These are phyloP conservation scores for Protaetia brevitarsis DNA, from an alignment of 1,140 invertebrate species.

Conservation along the genomic window DNA sequence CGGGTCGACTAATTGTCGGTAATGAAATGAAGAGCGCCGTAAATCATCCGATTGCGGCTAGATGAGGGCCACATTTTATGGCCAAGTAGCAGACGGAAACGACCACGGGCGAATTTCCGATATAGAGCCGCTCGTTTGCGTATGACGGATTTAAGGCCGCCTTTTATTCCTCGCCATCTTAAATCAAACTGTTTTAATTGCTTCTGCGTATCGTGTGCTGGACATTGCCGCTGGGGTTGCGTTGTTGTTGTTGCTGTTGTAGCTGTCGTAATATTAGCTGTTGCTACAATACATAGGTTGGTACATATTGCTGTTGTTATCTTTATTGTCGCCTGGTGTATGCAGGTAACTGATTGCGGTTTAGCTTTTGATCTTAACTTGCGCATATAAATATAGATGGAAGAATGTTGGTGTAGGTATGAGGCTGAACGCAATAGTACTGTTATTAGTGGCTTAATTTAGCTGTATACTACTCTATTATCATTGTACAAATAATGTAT, in stretches of 20 bases:
- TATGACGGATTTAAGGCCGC: conserved; percentile 21
- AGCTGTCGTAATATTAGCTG: neutral
- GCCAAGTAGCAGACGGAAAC: conserved; percentile 20
- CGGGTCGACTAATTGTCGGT: conserved; percentile 11
- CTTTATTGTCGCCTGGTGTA: no score
- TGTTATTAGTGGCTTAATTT: no score
- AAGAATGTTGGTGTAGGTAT: no score
- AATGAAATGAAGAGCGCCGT: conserved; percentile 20
- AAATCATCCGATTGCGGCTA: conserved; percentile 16
- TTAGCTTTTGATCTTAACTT: no score
- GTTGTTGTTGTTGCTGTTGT: neutral
- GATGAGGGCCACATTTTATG: conserved; percentile 13
- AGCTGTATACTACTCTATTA: no score
- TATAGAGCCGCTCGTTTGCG: conserved; percentile 15
- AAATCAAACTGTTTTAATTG: conserved; percentile 22
- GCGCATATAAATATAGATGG: no score
- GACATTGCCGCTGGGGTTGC: neutral
- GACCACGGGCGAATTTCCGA: conserved; percentile 15
- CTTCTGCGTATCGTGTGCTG: conserved; percentile 15
- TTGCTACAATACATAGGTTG: no score
- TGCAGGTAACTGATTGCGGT: no score
- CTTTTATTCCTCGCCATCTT: conserved; percentile 2
- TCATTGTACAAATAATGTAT: no score
- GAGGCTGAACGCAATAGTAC: no score
- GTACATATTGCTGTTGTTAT: no score